Evolutionary conservation across 2,797 vertebrate genomes (phyloP), one percentile per base, ranked within the genome.

Genomic region (Gila robusta): DNA sequence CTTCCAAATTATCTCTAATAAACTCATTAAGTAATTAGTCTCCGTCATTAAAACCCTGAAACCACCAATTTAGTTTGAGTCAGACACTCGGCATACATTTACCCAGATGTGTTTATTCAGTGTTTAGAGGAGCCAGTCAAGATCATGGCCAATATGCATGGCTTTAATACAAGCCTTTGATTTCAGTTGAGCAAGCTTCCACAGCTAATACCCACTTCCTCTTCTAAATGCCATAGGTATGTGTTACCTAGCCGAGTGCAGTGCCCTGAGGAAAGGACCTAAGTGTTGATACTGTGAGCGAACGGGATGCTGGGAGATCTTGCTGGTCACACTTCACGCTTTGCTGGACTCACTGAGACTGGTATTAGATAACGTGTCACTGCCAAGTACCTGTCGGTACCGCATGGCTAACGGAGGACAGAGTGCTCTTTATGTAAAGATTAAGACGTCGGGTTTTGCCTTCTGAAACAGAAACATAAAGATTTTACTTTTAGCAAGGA

Each of bases 171-270:
- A 41, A 69, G 82, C 54, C 39, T 73, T 79, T 81, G 37, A 86
- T 76, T 86, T 59, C 19, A 80, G 88, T 89, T 71, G 59, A 86
- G 91, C 87, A 91, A 90, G 91, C 92, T 93, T 87, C 84, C 76
- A n/a, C 71, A 79, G 80, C 88, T 90, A 91, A 92, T 85, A 85
- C 54, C 28, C 87, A 92, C 91, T 93, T 94, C 92, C 93, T 93
- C 89, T 85, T 86, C 90, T 91, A 94, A 96, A 95, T 92, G 93
- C 92, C 92, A 89, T 88, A 89, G 91, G 92, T 94, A 93, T 94
- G 93, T 89, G 89, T 94, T 94, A 94, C 92, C 89, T 89, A 90
- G 90, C 47, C 81, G 89, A 87, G 89, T 89, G 92, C 90, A 91
- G 85, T 88, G 91, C 90, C 91, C 92, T 92, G 91, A 80, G 92